Percentiles rank a stretch among this genome's conserved stretches.
Conservation (phyloP, 2,888 invertebrate genomes). For the Tipula helvola region DNA sequence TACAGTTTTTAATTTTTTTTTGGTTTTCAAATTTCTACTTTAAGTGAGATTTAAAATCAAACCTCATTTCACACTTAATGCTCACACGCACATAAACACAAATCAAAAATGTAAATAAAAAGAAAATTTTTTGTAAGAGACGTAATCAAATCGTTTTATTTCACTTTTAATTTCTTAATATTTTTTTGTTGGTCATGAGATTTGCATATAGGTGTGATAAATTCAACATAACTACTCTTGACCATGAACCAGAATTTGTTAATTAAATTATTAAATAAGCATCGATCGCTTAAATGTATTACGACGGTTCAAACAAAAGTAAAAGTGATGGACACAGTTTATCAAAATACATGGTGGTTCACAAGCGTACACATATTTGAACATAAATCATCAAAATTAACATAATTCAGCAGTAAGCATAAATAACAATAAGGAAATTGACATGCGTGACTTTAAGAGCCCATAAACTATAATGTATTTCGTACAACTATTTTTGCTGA, state of each 20-base stretch:
- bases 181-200: neutral
- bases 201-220: conserved; percentile 1
- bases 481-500: too few species aligned
- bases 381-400: neutral
- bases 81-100: neutral
- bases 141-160: neutral
- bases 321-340: neutral
- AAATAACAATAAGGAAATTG: neutral
- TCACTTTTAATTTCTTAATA: neutral
- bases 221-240: neutral
- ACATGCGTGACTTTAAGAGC: neutral
- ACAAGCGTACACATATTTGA: neutral
- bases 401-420: neutral
- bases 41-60: neutral
- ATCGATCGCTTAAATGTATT: neutral
- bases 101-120: neutral
- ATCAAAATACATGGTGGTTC: neutral
- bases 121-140: neutral
- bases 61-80: neutral
- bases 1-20: neutral
- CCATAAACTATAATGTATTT: neutral
- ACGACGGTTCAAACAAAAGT: neutral
- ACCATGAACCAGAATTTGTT: neutral
- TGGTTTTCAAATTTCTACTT: neutral
- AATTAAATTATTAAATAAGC: neutral